Conservation (phyloP, 2,888 invertebrate genomes). For the Pardosa pseudoannulata region DNA sequence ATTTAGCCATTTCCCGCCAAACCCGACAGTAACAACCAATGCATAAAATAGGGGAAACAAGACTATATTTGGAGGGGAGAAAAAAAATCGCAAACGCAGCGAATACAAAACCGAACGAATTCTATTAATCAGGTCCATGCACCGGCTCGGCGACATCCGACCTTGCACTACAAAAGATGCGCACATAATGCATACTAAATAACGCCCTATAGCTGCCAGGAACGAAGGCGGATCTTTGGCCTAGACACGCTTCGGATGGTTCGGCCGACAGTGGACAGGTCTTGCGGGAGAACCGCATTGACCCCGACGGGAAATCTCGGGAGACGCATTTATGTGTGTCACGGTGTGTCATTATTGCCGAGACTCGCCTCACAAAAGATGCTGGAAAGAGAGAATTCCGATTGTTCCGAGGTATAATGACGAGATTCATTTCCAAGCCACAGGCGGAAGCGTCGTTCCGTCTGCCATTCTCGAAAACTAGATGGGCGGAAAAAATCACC, state of each 20-base stretch:
- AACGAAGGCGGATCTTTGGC: neutral
- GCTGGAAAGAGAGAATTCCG: neutral
- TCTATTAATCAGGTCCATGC: no score
- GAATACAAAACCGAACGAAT: no score
- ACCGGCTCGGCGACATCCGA: neutral
- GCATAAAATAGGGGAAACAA: no score
- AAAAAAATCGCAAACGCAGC: no score
- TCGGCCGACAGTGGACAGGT: neutral
- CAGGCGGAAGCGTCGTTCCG: neutral
- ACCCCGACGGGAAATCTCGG: neutral
- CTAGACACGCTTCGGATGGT: constrained; percentile 6
- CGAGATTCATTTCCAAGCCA: neutral
- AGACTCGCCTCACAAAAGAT: neutral
- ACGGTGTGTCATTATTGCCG: neutral
- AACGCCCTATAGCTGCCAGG: constrained; percentile 1
- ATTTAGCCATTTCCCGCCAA: no score
- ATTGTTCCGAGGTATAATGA: constrained; percentile 1
- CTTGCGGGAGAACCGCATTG: neutral
- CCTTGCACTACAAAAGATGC: neutral
- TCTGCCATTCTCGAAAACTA: no score
- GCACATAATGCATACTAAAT: constrained; percentile 1
- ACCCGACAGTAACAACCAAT: no score
- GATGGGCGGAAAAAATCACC: no score
- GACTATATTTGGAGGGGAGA: no score
- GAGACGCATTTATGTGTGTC: neutral